Evolutionary conservation across 2,113 vertebrate species (phyloP), one percentile per base, ranked within the genome.

Genomic region (Hippocampus guttulatus): DNA sequence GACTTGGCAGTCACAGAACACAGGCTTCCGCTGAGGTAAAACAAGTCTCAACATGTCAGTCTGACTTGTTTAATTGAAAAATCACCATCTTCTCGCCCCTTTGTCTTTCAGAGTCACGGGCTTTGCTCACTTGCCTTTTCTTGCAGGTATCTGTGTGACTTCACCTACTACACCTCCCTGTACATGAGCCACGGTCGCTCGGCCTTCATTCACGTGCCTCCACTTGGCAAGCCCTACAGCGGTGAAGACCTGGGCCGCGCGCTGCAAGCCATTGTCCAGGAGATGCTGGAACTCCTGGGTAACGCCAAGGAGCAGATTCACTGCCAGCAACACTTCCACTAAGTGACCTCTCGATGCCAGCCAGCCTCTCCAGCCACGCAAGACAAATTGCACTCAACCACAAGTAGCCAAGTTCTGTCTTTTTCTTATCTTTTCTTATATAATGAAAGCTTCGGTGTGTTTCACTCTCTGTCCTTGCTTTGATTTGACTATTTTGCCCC

Each of bases 141-240:
- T 64, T 15, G 1, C 78, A 98, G 97, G 78, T 98, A 98, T 83
- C 94, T 98, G 2, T 98, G 97, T 67, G 97, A 98, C 81, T 98
- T 95, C 90, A 95, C 95, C 49, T 98, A 98, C 88, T 98, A 98
- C 85, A 95, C 93, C 0, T 98, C 97, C 1, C 81, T 98, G 57
- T 94, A 96, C 90, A 90, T 94, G 92, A 95, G 95, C 85, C 90
- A 85, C 0, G 96, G 97, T 1, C 93, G 93, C 51, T 96, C 95
- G 0, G 96, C 95, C 0, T 98, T 98, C 0, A 81, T 98, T 3
- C 97, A 98, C 0, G 97, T 98, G 60, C 97, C 97, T 16, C 97
- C 96, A 0, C 87, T 98, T 47, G 97, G 94, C 2, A 95, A 95
- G 72, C 97, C 96, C 0, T 98, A 98, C 66, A 93, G 90, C 0